Evolutionary conservation across 2,888 invertebrate genomes (phyloP).

Genomic region (Plebejus anna): DNA sequence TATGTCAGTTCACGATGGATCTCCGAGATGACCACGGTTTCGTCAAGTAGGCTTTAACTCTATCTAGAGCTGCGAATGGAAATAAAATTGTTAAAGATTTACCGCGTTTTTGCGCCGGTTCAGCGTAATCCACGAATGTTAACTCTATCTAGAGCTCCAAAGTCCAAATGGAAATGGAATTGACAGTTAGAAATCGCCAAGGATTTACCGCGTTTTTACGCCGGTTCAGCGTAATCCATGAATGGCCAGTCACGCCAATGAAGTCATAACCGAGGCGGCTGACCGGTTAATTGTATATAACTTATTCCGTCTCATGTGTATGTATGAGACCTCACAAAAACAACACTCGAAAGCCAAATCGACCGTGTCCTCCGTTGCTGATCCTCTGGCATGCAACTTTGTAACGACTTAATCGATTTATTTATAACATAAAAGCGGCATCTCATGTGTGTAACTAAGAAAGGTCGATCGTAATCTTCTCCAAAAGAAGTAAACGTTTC

Average conservation of each 20-base stretch:
- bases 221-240: background rate
- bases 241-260: constrained; percentile 20
- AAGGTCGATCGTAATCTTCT: background rate
- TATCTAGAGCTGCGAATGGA: background rate
- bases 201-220: background rate
- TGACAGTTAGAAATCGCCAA: background rate
- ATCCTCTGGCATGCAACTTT: background rate
- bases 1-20: background rate
- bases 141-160: background rate
- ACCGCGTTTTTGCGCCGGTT: background rate
- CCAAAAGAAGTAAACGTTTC: background rate
- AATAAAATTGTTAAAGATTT: background rate
- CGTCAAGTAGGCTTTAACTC: no score
- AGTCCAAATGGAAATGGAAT: background rate
- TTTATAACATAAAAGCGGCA: background rate
- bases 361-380: background rate
- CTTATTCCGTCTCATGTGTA: constrained; percentile 17
- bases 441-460: background rate
- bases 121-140: background rate
- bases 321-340: constrained; percentile 13
- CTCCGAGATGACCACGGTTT: background rate
- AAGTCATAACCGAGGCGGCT: constrained; percentile 12
- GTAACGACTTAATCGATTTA: background rate
- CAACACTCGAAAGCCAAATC: background rate
- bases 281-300: constrained; percentile 16